Evolutionary conservation across 1,140 invertebrate genomes (phyloP), one percentile per base, ranked within the genome.

Genomic region (Eufriesea mexicana): DNA sequence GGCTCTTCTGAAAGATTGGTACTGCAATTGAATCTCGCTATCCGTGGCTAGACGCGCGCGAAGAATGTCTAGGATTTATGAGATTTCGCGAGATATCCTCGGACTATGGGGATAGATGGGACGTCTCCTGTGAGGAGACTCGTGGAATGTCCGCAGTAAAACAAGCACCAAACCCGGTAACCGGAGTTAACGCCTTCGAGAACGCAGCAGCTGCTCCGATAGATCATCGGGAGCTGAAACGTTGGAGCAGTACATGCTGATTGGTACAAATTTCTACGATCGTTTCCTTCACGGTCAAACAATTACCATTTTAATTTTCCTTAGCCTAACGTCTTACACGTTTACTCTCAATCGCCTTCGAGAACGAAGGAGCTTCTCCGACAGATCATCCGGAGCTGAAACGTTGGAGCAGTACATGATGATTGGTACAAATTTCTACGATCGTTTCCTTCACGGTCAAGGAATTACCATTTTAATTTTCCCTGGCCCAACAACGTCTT

Each of bases 51-150:
- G 72, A 49, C 79, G 71, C 61, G 59, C 83, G 79, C 79, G 84
- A 85, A 66, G 72, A 89, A 80, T 83, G 75, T 83, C 66, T 76
- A 72, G 79, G 71, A 89, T 89, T 88, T 89, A 88, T 85, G 86
- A 83, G 79, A 88, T 89, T 83, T 77, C 78, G 71, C 75, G 66
- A 64, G 77, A 87, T 84, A 78, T 42, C 62, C 25, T 66, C 49
- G 25, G 51, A 28, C 54, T 73, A 51, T n/a, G 16, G 47, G 61
- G 20, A 12, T 35, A 45, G 20, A 66, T 35, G 20, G 62, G 20
- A 42, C 42, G 20, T 47, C 23, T 67, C 42, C 12, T 14, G 20
- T 18, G 28, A 47, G 16, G 20, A 23, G 45, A 20, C 72, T 76
- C 47, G 28, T 51, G 49, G 72, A 86, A 87, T 87, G 79, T 79